Evolutionary conservation across 2,113 vertebrate species (phyloP), one percentile per base, ranked within the genome.

Genomic region (Bolborhynchus lineola): DNA sequence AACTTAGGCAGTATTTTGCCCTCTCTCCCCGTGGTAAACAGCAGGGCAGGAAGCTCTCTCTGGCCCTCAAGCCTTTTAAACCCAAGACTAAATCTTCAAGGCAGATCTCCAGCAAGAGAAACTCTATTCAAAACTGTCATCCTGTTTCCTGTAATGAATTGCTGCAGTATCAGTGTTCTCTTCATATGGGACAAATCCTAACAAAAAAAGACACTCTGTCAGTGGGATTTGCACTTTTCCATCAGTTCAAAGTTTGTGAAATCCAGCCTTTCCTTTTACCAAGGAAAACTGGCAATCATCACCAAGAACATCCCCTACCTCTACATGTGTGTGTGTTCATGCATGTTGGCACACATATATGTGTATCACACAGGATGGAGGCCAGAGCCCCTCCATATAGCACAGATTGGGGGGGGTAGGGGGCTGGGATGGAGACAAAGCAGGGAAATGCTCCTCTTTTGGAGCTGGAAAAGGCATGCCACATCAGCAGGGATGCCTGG

Each of bases 321-420:
- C 69, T 16, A 0, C 3, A 0, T 3, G 26, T 41, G 63, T 33
- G 26, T 0, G 2, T 60, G 57, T 28, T 41, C 21, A 1, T 3
- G 3, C 19, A 20, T 33, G 53, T 20, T 33, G 11, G 31, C 16
- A 37, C 82, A 37, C 1, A 0, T 18, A 44, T 25, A 2, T 10
- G 13, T 11, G 1, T 19, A 12, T 23, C 31, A 13, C 46, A 12
- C 0, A 2, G 60, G 33, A 3, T 17, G 74, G 44, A 59, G 49
- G 17, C 16, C 72, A 46, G 52, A n/a, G 16, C 78, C 29, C 13
- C 11, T 0, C 24, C 6, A 31, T 2, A 6, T 21, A 59, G 15
- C 1, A 0, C 4, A 42, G 52, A 11, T 11, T 2, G 2, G 19
- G 26, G 31, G 69, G 29, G 41, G 35, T 8, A 10, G 37, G 37